Evolutionary conservation across 2,888 invertebrate genomes (phyloP).

Genomic region (Dinocampus coccinellae): DNA sequence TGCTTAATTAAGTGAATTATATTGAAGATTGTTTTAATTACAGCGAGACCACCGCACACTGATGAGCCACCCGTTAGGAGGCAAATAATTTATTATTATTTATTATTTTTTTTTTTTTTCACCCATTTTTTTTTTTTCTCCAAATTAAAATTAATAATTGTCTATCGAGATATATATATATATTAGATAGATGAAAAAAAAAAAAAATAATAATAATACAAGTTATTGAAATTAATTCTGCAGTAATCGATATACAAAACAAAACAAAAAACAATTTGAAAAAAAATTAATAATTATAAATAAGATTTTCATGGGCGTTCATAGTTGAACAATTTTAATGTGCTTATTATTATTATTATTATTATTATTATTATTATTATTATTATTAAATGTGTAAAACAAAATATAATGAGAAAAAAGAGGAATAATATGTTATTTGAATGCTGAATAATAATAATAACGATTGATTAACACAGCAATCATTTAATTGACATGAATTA

Average conservation of each 20-base stretch:
- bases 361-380: no score
- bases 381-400: constrained; percentile 44
- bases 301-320: constrained; percentile 48
- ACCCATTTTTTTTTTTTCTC: constrained; percentile 49
- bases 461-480: no score
- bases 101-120: constrained; percentile 56
- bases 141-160: constrained; percentile 33
- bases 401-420: constrained; percentile 49
- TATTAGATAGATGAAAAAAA: neutral
- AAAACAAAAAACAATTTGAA: neutral
- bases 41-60: constrained; percentile 69
- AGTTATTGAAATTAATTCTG: neutral
- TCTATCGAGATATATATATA: neutral
- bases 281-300: neutral
- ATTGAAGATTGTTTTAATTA: constrained; percentile 59
- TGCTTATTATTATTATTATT: no score
- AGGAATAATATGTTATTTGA: no score
- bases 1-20: constrained; percentile 9
- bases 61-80: constrained; percentile 66
- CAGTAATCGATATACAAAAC: neutral
- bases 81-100: constrained; percentile 58
- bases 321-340: constrained; percentile 45
- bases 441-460: no score
- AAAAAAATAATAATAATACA: neutral
- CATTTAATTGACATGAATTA: neutral